These are phyloP conservation scores for Lasiommata megera DNA, from an alignment of 2,888 invertebrate species.

Conservation along the genomic window DNA sequence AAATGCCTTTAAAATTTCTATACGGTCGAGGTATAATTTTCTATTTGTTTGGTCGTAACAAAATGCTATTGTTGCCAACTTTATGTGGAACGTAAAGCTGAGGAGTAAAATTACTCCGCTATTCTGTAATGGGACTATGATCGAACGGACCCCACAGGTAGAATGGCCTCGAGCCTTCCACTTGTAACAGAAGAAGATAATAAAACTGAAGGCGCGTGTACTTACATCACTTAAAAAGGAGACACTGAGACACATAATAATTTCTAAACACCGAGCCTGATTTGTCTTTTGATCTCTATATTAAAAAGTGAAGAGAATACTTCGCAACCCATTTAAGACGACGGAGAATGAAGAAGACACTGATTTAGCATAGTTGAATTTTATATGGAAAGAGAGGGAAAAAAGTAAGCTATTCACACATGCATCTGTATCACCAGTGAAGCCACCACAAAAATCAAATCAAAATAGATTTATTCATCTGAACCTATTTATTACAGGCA, in stretches of 20 bases:
- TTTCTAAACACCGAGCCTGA: too few species aligned
- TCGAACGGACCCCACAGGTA: slow-evolving; percentile 7
- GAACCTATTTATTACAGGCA: too few species aligned
- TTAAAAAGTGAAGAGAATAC: too few species aligned
- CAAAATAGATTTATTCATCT: too few species aligned
- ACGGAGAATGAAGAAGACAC: too few species aligned
- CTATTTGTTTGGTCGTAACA: slow-evolving; percentile 15
- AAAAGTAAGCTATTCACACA: too few species aligned
- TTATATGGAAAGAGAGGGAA: too few species aligned
- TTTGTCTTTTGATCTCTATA: too few species aligned
- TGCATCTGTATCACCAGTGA: too few species aligned
- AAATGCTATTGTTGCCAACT: slow-evolving; percentile 14
- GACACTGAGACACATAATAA: neutral
- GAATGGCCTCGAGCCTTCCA: slow-evolving; percentile 1
- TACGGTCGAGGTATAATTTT: neutral
- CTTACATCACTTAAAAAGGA: neutral
- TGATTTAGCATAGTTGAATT: too few species aligned
- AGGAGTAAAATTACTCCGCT: slow-evolving; percentile 9
- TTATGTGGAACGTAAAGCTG: slow-evolving; percentile 9
- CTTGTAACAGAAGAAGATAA: slow-evolving; percentile 2
- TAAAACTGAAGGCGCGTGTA: neutral
- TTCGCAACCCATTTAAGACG: too few species aligned
- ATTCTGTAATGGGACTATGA: slow-evolving; percentile 10
- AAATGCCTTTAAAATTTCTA: neutral
- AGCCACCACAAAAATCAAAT: too few species aligned